Conservation (phyloP, 2,888 invertebrate species). For the Ecdyonurus torrentis region DNA sequence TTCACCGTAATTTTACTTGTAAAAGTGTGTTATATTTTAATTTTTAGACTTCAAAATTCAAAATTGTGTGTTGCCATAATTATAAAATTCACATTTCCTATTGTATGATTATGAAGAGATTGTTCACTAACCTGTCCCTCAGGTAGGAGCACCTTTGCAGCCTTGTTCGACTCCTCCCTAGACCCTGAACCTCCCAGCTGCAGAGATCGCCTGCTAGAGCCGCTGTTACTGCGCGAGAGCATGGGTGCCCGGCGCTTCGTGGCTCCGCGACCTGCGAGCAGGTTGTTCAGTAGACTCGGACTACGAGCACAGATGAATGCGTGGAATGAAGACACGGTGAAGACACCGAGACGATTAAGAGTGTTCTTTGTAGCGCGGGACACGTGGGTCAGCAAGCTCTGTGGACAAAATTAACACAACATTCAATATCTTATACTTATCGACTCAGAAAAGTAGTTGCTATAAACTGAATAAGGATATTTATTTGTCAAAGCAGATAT, state of each 20-base stretch:
- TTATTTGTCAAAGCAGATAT: no score
- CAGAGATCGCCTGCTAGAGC: slow-evolving; percentile 71
- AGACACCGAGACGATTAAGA: slow-evolving; percentile 86
- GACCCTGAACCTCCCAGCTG: slow-evolving; percentile 29
- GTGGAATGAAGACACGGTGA: slow-evolving; percentile 95
- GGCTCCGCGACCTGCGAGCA: slow-evolving; percentile 77
- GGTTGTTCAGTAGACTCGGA: slow-evolving; percentile 79
- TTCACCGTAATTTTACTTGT: no score
- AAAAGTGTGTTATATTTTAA: no score
- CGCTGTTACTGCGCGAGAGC: slow-evolving; percentile 76
- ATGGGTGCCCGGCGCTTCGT: slow-evolving; percentile 82
- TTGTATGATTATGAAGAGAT: neutral
- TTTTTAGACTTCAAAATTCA: no score
- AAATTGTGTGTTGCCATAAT: no score
- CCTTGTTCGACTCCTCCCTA: slow-evolving; percentile 72
- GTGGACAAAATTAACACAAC: slow-evolving; percentile 26
- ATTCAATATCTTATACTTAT: neutral
- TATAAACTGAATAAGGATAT: no score
- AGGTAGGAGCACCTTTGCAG: slow-evolving; percentile 77
- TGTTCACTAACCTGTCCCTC: slow-evolving; percentile 41
- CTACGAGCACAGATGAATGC: slow-evolving; percentile 94
- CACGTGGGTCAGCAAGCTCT: slow-evolving; percentile 90
- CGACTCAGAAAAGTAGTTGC: neutral
- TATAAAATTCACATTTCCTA: no score
- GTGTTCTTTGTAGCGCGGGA: slow-evolving; percentile 89